phyloP scores from a whole-genome alignment of 1,140 invertebrate genomes.

The Drosophila lowei region DNA sequence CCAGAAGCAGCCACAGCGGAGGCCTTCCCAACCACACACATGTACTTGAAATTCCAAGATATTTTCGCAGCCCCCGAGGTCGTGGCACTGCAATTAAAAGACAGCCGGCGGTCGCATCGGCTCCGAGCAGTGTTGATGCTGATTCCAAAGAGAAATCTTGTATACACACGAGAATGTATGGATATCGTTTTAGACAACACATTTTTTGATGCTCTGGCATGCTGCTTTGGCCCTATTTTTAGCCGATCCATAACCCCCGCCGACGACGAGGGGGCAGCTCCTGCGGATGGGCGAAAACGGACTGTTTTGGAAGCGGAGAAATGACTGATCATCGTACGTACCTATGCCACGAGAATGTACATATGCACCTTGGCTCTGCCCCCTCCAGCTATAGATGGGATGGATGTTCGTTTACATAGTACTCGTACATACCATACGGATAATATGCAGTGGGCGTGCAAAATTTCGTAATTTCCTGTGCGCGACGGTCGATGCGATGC shows the following conservation, averaged over 20 bases:
- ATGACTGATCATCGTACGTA: conserved; percentile 7
- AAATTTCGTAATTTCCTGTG: conserved; percentile 70
- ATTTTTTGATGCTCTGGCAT: conserved; percentile 50
- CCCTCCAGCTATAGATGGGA: neutral
- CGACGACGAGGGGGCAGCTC: conserved; percentile 48
- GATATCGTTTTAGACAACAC: conserved; percentile 45
- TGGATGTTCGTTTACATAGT: conserved; percentile 5
- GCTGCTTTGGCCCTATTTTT: conserved; percentile 30
- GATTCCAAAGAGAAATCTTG: conserved; percentile 49
- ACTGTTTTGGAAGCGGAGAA: conserved; percentile 48
- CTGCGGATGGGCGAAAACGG: conserved; percentile 50
- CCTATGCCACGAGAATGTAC: neutral
- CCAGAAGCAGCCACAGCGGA: conserved; percentile 29
- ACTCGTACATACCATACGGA: neutral
- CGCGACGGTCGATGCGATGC: neutral
- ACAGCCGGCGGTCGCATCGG: conserved; percentile 58
- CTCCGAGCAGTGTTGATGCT: conserved; percentile 33
- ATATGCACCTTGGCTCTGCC: conserved; percentile 5
- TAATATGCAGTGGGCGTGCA: conserved; percentile 45
- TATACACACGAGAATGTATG: conserved; percentile 17
- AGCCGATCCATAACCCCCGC: conserved; percentile 2
- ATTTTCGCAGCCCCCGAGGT: conserved; percentile 74
- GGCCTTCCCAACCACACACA: conserved; percentile 36
- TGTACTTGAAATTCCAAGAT: conserved; percentile 81
- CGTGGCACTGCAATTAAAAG: conserved; percentile 78